A percentile compares a stretch with the other conserved stretches of the same genome.
phyloP scores from a whole-genome alignment of 2,113 vertebrate genomes.

The Kobus ellipsiprymnus region DNA sequence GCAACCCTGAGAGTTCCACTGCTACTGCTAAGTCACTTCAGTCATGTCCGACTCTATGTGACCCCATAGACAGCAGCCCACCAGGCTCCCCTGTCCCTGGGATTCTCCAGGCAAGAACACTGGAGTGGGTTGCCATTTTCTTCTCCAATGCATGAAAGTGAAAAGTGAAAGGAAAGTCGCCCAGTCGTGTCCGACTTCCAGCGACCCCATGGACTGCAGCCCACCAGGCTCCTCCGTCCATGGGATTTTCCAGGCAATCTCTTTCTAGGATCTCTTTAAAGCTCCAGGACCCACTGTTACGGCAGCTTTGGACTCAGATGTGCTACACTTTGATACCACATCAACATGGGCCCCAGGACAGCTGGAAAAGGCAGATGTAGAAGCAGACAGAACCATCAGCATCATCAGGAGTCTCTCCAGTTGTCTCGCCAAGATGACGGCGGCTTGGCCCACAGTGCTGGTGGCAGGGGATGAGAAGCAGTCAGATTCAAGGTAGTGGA shows the following conservation, averaged over 20 bases:
- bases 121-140: no score
- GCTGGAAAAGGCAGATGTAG: accelerated
- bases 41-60: no score
- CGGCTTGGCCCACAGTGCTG: background rate
- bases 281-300: background rate
- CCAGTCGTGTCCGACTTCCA: no score
- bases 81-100: no score
- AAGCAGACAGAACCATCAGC: background rate
- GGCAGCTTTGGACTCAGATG: background rate
- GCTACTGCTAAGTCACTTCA: no score
- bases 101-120: no score
- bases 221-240: no score
- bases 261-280: background rate
- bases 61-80: no score
- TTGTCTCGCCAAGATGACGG: background rate
- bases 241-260: no score
- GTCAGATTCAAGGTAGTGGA: background rate
- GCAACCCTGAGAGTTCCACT: background rate
- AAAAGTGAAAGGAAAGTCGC: no score
- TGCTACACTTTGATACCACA: background rate
- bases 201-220: no score
- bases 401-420: background rate
- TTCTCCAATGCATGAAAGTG: no score
- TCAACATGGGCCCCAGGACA: background rate
- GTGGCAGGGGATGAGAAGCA: background rate